phyloP scores from a whole-genome alignment of 35 echinoderm and acorn worm genomes.

The Nesometra sesokonis region DNA sequence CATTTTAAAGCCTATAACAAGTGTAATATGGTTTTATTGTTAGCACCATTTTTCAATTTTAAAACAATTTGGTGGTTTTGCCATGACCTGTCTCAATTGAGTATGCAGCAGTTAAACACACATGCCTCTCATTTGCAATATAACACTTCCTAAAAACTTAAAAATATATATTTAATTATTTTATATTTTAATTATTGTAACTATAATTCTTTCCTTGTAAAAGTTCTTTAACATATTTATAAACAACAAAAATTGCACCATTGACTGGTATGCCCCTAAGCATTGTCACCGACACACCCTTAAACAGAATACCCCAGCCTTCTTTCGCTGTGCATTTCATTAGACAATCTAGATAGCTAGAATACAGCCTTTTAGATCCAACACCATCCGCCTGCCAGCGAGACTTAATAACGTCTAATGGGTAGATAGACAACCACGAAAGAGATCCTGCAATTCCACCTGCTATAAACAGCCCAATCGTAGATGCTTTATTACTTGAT shows the following conservation, averaged over 20 bases:
- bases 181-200: too few species aligned
- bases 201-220: too few species aligned
- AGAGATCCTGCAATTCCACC: conserved; percentile 16
- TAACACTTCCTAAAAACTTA: too few species aligned
- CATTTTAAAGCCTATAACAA: too few species aligned
- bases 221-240: not conserved
- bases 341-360: not conserved
- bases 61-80: too few species aligned
- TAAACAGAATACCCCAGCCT: conserved; percentile 10
- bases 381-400: conserved; percentile 26
- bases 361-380: not conserved
- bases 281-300: conserved; percentile 18
- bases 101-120: too few species aligned
- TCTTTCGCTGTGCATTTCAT: not conserved
- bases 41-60: too few species aligned
- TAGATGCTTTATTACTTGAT: not conserved
- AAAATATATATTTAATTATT: too few species aligned
- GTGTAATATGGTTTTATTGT: too few species aligned
- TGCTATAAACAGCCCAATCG: conserved; percentile 3
- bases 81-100: too few species aligned
- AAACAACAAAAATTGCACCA: conserved; percentile 31
- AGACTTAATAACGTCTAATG: conserved; percentile 26
- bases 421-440: conserved; percentile 26
- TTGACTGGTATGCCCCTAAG: conserved; percentile 19
- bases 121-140: too few species aligned